These are phyloP conservation scores for Melanerpes formicivorus DNA, from an alignment of 2,113 vertebrate species.

Conservation along the genomic window DNA sequence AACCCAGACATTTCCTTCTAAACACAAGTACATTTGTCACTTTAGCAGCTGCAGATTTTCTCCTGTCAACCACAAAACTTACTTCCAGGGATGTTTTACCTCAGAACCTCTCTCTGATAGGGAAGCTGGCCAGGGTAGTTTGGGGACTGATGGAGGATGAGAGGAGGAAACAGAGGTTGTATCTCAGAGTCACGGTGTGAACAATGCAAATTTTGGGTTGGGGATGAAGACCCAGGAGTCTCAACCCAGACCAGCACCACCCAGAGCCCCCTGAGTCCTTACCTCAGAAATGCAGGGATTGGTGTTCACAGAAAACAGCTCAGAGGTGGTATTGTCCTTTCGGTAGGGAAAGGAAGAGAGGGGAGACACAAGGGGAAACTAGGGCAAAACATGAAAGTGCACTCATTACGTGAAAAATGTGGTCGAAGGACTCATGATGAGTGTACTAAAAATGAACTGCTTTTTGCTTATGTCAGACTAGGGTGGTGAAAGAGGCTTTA, in stretches of 20 bases:
- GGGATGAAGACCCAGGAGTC: background rate
- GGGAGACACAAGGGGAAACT: background rate
- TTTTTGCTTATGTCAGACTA: background rate
- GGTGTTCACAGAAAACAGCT: conserved; percentile 97
- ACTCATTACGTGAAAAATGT: background rate
- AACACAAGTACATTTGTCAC: background rate
- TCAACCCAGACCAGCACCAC: background rate
- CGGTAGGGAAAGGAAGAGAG: conserved; percentile 76
- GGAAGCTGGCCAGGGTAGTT: background rate
- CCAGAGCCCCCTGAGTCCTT: conserved; percentile 16
- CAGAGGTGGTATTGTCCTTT: conserved; percentile 97
- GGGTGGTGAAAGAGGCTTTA: background rate
- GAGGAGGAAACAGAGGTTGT: background rate
- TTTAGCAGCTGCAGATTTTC: background rate
- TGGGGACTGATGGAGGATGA: background rate
- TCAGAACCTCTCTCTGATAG: background rate
- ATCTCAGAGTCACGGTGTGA: accelerated
- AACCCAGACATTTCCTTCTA: accelerated
- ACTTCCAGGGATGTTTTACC: background rate
- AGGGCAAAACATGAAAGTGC: background rate
- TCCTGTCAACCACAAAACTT: background rate
- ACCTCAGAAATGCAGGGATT: conserved; percentile 99
- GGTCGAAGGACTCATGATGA: background rate
- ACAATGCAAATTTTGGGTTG: background rate
- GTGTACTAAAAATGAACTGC: background rate